These are phyloP conservation scores for Oncorhynchus clarkii DNA, from an alignment of 2,113 vertebrate species.

Conservation along the genomic window DNA sequence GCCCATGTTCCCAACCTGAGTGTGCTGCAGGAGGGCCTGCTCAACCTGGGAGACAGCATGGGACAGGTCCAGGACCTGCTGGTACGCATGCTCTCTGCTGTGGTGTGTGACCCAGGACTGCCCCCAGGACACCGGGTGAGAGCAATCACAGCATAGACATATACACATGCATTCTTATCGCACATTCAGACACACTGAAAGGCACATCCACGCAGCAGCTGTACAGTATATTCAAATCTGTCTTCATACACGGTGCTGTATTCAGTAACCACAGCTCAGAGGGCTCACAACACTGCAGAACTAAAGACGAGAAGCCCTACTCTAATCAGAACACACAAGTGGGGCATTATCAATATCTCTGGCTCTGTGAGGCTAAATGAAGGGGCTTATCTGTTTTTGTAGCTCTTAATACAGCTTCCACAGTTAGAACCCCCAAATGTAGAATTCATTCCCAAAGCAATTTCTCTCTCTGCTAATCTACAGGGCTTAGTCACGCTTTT, in stretches of 20 bases:
- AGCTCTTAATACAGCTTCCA: slow-evolving; percentile 28
- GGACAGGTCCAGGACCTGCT: slow-evolving; percentile 88
- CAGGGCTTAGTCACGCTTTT: slow-evolving; percentile 32
- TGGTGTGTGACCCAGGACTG: slow-evolving; percentile 89
- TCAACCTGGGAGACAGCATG: slow-evolving; percentile 83
- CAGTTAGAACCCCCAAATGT: slow-evolving; percentile 21
- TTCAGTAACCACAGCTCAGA: no score
- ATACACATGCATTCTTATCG: neutral
- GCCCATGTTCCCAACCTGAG: slow-evolving; percentile 79
- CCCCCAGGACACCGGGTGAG: slow-evolving; percentile 89
- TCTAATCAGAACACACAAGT: slow-evolving; percentile 31
- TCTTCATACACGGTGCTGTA: no score
- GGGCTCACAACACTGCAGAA: neutral
- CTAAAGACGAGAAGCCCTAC: neutral
- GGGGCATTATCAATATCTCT: slow-evolving; percentile 16
- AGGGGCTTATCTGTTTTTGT: slow-evolving; percentile 33
- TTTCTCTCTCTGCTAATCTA: slow-evolving; percentile 35
- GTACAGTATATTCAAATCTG: no score
- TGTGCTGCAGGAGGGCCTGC: slow-evolving; percentile 87
- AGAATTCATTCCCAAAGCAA: slow-evolving; percentile 27
- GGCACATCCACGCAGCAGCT: no score
- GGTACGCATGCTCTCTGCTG: slow-evolving; percentile 86
- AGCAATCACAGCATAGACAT: neutral
- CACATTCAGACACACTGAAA: no score
- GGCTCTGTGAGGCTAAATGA: slow-evolving; percentile 25